Evolutionary conservation across 53 echinoderm and acorn worm species (phyloP).

Genomic region (Antedon mediterranea): DNA sequence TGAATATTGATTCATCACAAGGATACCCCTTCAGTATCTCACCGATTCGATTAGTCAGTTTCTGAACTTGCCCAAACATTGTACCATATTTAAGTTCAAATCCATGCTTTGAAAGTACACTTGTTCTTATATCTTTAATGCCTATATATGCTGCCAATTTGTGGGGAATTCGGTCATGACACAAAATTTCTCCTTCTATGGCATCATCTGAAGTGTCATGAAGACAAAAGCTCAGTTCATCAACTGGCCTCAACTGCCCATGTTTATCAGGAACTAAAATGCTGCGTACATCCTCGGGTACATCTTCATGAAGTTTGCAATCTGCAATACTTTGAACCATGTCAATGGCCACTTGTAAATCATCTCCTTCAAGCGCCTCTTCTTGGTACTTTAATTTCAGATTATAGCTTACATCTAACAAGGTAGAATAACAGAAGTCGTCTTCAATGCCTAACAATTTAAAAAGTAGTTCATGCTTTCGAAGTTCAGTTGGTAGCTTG

Average conservation of each 20-base stretch:
- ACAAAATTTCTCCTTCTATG: not conserved
- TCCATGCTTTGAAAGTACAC: not conserved
- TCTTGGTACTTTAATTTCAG: not conserved
- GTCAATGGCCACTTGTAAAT: not conserved
- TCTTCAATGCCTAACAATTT: not conserved
- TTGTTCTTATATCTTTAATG: not conserved
- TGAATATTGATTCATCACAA: conserved; percentile 56
- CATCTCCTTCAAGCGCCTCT: not conserved
- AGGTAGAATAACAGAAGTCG: not conserved
- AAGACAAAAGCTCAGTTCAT: not conserved
- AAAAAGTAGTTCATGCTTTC: not conserved
- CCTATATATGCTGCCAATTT: not conserved
- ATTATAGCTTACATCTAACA: not conserved
- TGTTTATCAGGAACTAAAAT: not conserved
- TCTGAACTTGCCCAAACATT: conserved; percentile 64
- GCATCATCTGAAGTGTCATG: not conserved
- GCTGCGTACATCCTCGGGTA: not conserved
- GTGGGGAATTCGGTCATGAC: conserved; percentile 16
- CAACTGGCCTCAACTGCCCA: not conserved
- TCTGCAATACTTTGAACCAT: not conserved
- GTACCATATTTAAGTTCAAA: conserved; percentile 4
- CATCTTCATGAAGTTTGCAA: not conserved
- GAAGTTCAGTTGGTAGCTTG: not conserved
- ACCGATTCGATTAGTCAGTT: conserved; percentile 53
- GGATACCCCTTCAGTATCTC: conserved; percentile 66